phyloP scores from a whole-genome alignment of 37 sponge, comb jelly and placozoan genomes.

The Theonella swinhoei region DNA sequence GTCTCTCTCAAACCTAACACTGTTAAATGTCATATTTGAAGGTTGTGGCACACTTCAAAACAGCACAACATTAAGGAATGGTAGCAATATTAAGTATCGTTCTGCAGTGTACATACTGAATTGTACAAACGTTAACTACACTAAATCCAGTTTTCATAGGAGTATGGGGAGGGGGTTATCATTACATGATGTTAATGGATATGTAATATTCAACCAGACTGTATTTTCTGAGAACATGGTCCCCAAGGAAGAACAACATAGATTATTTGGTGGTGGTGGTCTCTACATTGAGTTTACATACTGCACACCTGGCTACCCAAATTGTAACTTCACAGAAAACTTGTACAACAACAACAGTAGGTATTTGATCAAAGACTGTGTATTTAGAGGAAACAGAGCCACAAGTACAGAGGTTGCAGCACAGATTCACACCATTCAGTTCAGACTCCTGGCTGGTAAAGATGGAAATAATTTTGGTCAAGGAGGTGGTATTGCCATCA shows the following conservation, averaged over 20 bases:
- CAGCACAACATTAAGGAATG: background rate
- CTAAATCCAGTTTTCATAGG: background rate
- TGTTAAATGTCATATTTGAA: background rate
- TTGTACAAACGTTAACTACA: background rate
- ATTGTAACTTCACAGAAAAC: background rate
- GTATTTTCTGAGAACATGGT: background rate
- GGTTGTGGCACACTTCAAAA: background rate
- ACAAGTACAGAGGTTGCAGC: background rate
- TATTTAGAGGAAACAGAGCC: background rate
- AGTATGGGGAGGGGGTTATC: slow-evolving; percentile 11
- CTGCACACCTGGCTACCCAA: slow-evolving; percentile 10
- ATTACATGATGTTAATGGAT: slow-evolving; percentile 18
- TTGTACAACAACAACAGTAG: background rate
- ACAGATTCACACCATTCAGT: background rate
- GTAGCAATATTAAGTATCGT: background rate
- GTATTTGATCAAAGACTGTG: background rate
- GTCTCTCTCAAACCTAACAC: background rate
- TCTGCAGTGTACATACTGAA: slow-evolving; percentile 19
- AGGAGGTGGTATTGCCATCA: background rate
- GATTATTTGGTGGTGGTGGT: slow-evolving; percentile 15
- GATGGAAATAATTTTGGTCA: background rate
- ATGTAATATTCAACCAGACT: background rate
- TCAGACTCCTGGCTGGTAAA: background rate
- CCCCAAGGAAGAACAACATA: background rate
- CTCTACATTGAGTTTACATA: slow-evolving; percentile 15